Base-by-base conservation (phyloP, 1,140 invertebrate genomes). In the Hylaeus anthracinus region DNA sequence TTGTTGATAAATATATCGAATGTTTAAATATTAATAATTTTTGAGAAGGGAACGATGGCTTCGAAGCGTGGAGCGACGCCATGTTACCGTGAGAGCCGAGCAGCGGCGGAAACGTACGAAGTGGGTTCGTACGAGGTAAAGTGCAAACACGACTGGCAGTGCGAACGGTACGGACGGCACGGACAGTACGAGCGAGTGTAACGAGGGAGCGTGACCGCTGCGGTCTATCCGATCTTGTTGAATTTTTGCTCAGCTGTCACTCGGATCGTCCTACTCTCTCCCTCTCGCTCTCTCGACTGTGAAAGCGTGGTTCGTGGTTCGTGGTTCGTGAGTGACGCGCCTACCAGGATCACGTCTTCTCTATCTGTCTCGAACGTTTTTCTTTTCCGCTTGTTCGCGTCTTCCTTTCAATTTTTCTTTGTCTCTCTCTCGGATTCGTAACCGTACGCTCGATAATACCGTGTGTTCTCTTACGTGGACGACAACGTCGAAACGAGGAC, bases 201-300 rank as follows among this genome's bases (percentile, higher is more conserved):
- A 85, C 83, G 86, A 85, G 83, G 83, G 87, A 88, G 85, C 85
- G 85, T 88, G 88, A 82, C 67, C 76, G 81, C 72, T 9, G 79
- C 65, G 39, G 72, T 74, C 83, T 81, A 73, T 79, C 74, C 81
- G 84, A 72, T 89, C 81, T 73, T 75, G 37, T 39, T 51, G 15
- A 53, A 72, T 82, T 87, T 84, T 79, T 82, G 43, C 51, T 14
- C 60, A 61, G 41, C 39, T 82, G 80, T 82, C 75, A 78, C 2
- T 55, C 60, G 72, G 8, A 61, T 5, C 76, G 56, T 8, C 41
- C 61, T 58, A 55, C 43, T 77, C 3, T 41, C 26, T 70, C 5
- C 4, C 51, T 14, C 58, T 67, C 15, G 41, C 5, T 69, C 74
- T 83, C 58, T 67, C 73, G 55, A 53, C 67, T 66, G 84, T 76